These are phyloP conservation scores for Bruchidius siliquastri DNA, from an alignment of 2,888 invertebrate genomes.

Conservation along the genomic window DNA sequence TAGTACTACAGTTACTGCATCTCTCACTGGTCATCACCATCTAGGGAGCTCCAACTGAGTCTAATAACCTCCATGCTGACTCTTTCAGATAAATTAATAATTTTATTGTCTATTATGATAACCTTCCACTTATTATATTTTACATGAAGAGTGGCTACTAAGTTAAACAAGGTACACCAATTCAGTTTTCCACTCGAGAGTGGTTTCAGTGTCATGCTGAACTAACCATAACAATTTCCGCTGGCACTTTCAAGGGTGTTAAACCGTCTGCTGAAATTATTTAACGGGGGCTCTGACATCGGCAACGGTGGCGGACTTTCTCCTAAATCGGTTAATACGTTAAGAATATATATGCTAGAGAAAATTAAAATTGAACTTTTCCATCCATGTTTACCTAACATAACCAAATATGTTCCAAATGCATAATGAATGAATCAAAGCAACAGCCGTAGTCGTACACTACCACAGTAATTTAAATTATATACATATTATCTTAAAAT, in stretches of 20 bases:
- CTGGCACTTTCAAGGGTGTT: constrained; percentile 35
- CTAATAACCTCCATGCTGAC: no score
- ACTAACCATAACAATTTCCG: constrained; percentile 45
- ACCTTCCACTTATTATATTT: neutral
- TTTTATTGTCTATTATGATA: no score
- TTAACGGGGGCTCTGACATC: constrained; percentile 53
- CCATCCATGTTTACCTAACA: neutral
- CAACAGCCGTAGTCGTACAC: no score
- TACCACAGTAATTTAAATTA: no score
- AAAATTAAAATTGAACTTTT: neutral
- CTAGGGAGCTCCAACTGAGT: no score
- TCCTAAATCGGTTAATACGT: constrained; percentile 40
- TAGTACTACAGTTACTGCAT: no score
- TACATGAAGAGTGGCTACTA: constrained; percentile 1
- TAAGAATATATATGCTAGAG: neutral
- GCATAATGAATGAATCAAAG: no score
- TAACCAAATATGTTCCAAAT: no score
- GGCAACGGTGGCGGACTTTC: constrained; percentile 59
- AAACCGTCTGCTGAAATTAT: constrained; percentile 35
- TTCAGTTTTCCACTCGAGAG: constrained; percentile 13
- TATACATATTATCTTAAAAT: no score
- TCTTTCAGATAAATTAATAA: no score
- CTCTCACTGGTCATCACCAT: no score
- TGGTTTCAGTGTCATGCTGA: constrained; percentile 24
- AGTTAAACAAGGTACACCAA: constrained; percentile 10